phyloP scores from a whole-genome alignment of 2,113 vertebrate genomes.

The Mesitornis unicolor region DNA sequence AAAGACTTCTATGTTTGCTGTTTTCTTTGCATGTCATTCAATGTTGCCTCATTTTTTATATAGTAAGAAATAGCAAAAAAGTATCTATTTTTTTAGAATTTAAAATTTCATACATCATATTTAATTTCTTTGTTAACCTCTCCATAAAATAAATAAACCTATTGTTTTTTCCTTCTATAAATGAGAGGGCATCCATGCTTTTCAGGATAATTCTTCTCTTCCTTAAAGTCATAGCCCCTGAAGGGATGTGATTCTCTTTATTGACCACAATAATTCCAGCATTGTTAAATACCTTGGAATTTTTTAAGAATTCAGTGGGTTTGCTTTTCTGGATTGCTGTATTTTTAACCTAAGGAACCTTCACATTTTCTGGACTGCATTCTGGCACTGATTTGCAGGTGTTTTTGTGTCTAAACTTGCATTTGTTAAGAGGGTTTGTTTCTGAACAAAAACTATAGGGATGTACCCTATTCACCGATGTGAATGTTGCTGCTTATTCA shows the following conservation, averaged over 20 bases:
- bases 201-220: neutral
- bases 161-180: neutral
- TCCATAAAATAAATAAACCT: neutral
- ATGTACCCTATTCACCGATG: too few species aligned
- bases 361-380: neutral
- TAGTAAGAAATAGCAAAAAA: neutral
- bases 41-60: neutral
- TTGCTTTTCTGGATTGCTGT: neutral
- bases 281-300: neutral
- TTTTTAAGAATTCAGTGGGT: neutral
- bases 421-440: neutral
- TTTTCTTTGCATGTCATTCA: neutral
- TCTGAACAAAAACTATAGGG: too few species aligned
- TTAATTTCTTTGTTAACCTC: neutral
- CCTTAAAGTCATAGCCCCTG: neutral
- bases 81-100: neutral
- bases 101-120: neutral
- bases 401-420: neutral
- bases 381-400: too few species aligned
- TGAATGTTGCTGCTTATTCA: neutral
- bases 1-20: neutral
- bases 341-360: neutral
- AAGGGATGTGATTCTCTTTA: fast-evolving
- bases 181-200: neutral
- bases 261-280: neutral